Evolutionary conservation across 2,888 invertebrate genomes (phyloP).

Genomic region (Chymomyza caudatula): DNA sequence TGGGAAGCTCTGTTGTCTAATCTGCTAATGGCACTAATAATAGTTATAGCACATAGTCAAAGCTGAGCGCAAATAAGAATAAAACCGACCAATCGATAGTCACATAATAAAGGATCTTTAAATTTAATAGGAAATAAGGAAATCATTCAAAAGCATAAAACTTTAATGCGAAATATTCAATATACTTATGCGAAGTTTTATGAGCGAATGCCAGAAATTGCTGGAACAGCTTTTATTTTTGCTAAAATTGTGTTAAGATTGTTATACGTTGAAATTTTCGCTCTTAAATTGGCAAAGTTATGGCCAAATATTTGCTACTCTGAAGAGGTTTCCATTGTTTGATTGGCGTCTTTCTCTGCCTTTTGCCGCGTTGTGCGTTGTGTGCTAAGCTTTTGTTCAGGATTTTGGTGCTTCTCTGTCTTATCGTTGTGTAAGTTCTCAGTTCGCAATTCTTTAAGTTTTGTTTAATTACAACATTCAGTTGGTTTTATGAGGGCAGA

Average conservation of each 20-base stretch:
- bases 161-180: too few species aligned
- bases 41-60: background rate
- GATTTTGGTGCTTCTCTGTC: conserved; percentile 13
- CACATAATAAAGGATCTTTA: background rate
- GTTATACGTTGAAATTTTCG: background rate
- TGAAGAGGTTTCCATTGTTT: background rate
- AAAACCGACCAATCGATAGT: background rate
- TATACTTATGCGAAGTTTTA: background rate
- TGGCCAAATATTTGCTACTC: background rate
- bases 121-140: background rate
- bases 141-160: background rate
- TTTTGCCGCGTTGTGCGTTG: conserved; percentile 9
- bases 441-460: conserved; percentile 53
- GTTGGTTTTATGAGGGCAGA: background rate
- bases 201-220: background rate
- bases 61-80: too few species aligned
- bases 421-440: conserved; percentile 38
- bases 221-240: background rate
- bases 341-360: background rate
- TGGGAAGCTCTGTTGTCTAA: too few species aligned
- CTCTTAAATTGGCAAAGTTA: background rate
- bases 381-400: conserved; percentile 35
- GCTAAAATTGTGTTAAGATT: background rate
- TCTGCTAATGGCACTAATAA: background rate
- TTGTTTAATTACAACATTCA: conserved; percentile 57